These are phyloP conservation scores for Drosophila borealis DNA, from an alignment of 2,888 invertebrate genomes.

Conservation along the genomic window DNA sequence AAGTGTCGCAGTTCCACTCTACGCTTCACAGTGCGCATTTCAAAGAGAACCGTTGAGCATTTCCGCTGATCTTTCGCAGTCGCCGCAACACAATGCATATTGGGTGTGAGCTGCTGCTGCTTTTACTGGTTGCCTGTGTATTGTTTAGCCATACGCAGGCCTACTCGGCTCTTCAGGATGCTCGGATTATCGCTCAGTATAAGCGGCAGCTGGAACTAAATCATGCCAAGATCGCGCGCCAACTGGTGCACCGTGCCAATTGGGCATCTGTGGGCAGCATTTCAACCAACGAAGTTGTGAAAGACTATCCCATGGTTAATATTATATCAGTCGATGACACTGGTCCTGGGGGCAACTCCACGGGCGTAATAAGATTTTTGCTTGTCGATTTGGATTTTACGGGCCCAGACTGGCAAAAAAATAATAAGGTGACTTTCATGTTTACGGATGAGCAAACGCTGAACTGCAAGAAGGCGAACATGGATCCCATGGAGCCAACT, in stretches of 20 bases:
- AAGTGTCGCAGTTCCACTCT: slow-evolving; percentile 1
- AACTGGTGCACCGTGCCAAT: slow-evolving; percentile 81
- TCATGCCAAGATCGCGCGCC: slow-evolving; percentile 83
- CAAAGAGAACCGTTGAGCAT: background rate
- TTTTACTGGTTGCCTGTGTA: slow-evolving; percentile 31
- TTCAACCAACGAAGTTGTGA: slow-evolving; percentile 75
- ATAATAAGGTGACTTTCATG: slow-evolving; percentile 82
- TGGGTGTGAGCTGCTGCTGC: slow-evolving; percentile 14
- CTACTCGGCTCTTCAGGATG: slow-evolving; percentile 78
- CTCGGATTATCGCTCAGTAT: slow-evolving; percentile 67
- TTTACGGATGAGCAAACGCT: slow-evolving; percentile 82
- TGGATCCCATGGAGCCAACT: slow-evolving; percentile 85
- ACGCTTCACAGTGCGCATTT: slow-evolving; percentile 4
- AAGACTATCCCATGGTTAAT: slow-evolving; percentile 84
- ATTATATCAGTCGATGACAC: slow-evolving; percentile 84
- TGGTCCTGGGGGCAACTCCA: slow-evolving; percentile 66
- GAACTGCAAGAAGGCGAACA: slow-evolving; percentile 70
- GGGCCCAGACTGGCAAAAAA: slow-evolving; percentile 81
- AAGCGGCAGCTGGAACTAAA: slow-evolving; percentile 58
- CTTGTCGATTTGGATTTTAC: slow-evolving; percentile 84
- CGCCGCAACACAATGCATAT: slow-evolving; percentile 31
- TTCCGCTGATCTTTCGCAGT: slow-evolving; percentile 5
- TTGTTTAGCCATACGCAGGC: slow-evolving; percentile 27
- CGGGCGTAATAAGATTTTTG: slow-evolving; percentile 83
- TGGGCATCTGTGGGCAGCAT: slow-evolving; percentile 84